These are phyloP conservation scores for Caenorhabditis sp. DNA, from an alignment of 2,888 invertebrate species.

Conservation along the genomic window DNA sequence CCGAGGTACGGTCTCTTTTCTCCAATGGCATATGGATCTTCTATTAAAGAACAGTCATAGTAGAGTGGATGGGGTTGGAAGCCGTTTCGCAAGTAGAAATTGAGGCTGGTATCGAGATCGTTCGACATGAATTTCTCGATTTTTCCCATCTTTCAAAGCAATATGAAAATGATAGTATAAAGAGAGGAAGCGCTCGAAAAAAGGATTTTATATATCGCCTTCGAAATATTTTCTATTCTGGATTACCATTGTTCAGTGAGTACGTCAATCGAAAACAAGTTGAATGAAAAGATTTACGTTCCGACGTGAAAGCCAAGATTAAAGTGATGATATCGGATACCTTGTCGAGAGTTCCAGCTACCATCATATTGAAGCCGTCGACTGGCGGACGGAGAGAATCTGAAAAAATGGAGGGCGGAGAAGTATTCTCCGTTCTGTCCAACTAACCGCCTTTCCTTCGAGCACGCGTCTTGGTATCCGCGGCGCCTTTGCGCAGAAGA, in stretches of 20 bases:
- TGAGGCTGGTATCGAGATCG: constrained; percentile 26
- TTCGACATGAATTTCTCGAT: constrained; percentile 17
- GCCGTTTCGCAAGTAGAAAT: constrained; percentile 26
- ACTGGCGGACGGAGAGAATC: no score
- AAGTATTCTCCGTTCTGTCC: no score
- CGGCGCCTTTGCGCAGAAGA: no score
- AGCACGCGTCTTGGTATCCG: no score
- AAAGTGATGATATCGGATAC: no score
- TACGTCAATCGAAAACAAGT: no score
- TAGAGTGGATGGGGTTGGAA: constrained; percentile 22
- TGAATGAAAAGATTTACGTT: no score
- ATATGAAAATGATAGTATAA: not conserved
- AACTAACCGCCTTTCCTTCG: no score
- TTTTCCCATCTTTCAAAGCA: not conserved
- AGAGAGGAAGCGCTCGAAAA: not conserved
- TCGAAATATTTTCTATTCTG: not conserved
- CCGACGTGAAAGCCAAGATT: no score
- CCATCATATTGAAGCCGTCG: not conserved
- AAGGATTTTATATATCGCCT: not conserved
- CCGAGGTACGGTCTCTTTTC: constrained; percentile 11
- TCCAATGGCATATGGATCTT: constrained; percentile 14
- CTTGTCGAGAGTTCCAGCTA: not conserved
- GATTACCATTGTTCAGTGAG: no score
- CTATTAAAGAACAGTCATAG: constrained; percentile 25
- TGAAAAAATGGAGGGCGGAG: no score